Evolutionary conservation across 2,113 vertebrate genomes (phyloP).

Genomic region (Pedionomus torquatus): DNA sequence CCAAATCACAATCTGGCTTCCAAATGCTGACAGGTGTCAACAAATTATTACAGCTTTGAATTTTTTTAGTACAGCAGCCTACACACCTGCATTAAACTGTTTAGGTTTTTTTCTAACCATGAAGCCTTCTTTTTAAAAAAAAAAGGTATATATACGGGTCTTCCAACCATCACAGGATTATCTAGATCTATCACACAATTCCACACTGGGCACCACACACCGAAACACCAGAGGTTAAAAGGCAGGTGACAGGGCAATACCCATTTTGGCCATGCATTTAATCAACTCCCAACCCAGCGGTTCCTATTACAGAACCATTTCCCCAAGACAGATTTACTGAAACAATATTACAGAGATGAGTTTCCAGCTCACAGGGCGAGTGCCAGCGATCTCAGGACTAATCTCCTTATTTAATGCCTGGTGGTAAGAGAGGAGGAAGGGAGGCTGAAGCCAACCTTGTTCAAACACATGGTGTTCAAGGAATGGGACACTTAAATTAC

Average conservation of each 20-base stretch:
- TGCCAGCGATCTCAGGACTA: neutral
- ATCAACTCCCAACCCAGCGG: rapidly evolving
- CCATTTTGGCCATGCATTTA: neutral
- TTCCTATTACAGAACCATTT: neutral
- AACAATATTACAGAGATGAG: neutral
- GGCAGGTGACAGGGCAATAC: neutral
- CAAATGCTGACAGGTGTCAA: neutral
- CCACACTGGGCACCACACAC: neutral
- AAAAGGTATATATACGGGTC: neutral
- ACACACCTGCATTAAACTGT: neutral
- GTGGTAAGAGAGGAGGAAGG: neutral
- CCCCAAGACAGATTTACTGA: neutral
- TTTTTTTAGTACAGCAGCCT: neutral
- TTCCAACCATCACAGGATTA: neutral
- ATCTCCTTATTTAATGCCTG: neutral
- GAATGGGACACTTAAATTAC: neutral
- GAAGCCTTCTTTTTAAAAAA: neutral
- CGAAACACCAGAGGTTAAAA: neutral
- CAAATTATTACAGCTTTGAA: neutral
- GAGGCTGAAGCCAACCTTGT: neutral
- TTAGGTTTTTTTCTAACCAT: neutral
- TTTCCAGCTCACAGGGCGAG: neutral
- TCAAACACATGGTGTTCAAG: neutral
- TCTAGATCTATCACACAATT: neutral
- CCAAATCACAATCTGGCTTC: neutral